Percentiles rank a stretch among this genome's conserved stretches.
These are phyloP conservation scores for Montifringilla adamsi DNA, from an alignment of 2,113 vertebrate genomes.

Conservation along the genomic window DNA sequence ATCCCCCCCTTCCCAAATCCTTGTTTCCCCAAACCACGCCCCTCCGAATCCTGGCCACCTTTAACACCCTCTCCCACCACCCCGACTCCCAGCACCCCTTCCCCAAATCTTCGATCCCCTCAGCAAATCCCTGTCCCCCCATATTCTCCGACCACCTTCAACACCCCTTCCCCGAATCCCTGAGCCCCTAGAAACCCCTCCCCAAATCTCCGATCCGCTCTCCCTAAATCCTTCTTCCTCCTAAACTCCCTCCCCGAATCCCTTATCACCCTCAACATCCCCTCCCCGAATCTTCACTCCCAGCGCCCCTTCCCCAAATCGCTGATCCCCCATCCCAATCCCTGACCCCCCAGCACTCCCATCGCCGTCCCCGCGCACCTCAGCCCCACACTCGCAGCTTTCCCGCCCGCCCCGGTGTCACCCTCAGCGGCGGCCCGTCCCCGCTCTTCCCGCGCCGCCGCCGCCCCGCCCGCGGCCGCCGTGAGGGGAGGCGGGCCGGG, in stretches of 20 bases:
- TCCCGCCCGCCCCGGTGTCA: rapidly evolving
- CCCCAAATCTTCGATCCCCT: not conserved
- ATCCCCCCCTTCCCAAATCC: not conserved
- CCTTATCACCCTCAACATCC: not conserved
- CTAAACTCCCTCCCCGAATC: not conserved
- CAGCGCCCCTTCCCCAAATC: no score
- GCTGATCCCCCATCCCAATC: no score
- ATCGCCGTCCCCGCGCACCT: not conserved
- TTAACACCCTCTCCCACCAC: not conserved
- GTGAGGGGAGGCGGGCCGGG: not conserved
- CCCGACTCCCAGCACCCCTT: not conserved
- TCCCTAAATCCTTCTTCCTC: not conserved
- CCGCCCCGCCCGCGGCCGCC: not conserved
- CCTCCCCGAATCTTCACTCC: no score
- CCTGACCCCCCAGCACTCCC: not conserved
- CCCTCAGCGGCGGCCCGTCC: not conserved
- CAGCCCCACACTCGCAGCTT: not conserved
- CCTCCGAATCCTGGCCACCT: not conserved
- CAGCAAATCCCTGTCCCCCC: not conserved
- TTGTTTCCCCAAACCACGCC: not conserved
- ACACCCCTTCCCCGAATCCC: not conserved
- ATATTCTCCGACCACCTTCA: not conserved
- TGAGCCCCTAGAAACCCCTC: not conserved
- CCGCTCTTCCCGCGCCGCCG: not conserved
- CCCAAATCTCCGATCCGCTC: not conserved